These are phyloP conservation scores for Nyctereutes procyonoides DNA, from an alignment of 2,113 vertebrate species.

Conservation along the genomic window DNA sequence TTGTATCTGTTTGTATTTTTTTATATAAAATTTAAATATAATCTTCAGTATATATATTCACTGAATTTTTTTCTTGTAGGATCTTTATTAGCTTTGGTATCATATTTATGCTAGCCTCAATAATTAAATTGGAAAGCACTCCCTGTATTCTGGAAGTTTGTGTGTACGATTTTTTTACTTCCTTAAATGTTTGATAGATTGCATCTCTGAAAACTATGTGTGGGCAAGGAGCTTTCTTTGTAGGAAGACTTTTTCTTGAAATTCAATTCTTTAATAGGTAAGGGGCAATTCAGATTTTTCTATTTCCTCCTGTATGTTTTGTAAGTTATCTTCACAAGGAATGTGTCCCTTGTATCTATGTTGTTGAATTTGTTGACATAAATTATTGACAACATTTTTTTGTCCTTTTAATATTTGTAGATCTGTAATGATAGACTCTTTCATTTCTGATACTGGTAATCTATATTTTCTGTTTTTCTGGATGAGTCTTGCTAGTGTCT, in stretches of 20 bases:
- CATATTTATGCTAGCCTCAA: neutral
- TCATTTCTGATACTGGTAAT: neutral
- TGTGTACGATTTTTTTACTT: slow-evolving; percentile 28
- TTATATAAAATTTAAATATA: slow-evolving; percentile 33
- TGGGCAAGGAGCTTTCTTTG: neutral
- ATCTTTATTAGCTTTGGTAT: neutral
- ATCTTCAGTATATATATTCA: neutral
- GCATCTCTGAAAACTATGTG: neutral
- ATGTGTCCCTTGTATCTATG: slow-evolving; percentile 15
- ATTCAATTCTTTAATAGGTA: neutral
- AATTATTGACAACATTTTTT: neutral
- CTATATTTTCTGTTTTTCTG: neutral
- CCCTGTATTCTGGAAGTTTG: neutral
- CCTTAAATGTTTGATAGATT: slow-evolving; percentile 16
- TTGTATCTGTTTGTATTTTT: slow-evolving; percentile 3
- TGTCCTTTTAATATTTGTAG: neutral
- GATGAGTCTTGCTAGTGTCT: neutral
- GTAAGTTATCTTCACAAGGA: neutral
- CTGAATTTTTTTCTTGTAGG: slow-evolving; percentile 1
- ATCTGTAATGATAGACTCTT: neutral
- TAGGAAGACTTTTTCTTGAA: slow-evolving; percentile 12
- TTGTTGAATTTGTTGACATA: slow-evolving; percentile 23
- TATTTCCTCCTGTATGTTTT: slow-evolving; percentile 8
- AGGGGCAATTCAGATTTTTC: neutral
- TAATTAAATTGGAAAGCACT: neutral